These are phyloP conservation scores for Nasonia oneida DNA, from an alignment of 2,888 invertebrate genomes.

Conservation along the genomic window DNA sequence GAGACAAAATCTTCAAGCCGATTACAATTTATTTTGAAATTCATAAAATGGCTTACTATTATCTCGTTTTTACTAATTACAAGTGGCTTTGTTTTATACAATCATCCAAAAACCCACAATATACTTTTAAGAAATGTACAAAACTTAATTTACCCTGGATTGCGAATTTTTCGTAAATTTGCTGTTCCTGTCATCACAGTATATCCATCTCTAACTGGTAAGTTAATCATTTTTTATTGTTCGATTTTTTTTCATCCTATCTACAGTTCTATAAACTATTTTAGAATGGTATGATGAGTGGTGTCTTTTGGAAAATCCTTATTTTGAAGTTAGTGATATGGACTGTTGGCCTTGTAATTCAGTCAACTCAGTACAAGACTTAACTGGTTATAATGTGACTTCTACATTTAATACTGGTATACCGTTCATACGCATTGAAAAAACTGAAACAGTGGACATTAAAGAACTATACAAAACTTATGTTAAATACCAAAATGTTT, in stretches of 20 bases:
- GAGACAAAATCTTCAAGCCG: slow-evolving; percentile 70
- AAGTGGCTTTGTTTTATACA: slow-evolving; percentile 78
- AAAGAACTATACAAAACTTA: slow-evolving; percentile 82
- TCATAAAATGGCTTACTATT: slow-evolving; percentile 68
- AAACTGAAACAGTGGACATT: slow-evolving; percentile 81
- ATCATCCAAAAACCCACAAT: slow-evolving; percentile 84
- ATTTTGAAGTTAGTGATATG: slow-evolving; percentile 89
- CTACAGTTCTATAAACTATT: slow-evolving; percentile 68
- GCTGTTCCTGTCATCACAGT: slow-evolving; percentile 88
- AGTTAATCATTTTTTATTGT: slow-evolving; percentile 1
- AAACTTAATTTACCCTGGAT: slow-evolving; percentile 89
- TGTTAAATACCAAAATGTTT: slow-evolving; percentile 81
- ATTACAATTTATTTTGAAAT: slow-evolving; percentile 48
- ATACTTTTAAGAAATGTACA: slow-evolving; percentile 87
- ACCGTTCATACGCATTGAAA: slow-evolving; percentile 83
- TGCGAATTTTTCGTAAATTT: slow-evolving; percentile 86
- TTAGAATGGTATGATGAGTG: slow-evolving; percentile 91
- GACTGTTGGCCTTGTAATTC: slow-evolving; percentile 92
- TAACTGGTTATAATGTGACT: slow-evolving; percentile 82
- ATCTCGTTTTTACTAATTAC: slow-evolving; percentile 76
- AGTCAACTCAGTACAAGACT: slow-evolving; percentile 85
- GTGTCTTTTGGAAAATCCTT: slow-evolving; percentile 91
- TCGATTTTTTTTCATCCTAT: background rate
- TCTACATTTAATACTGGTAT: slow-evolving; percentile 81
- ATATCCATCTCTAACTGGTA: slow-evolving; percentile 87